Conservation (phyloP, 2,113 vertebrate genomes). For the Tenebrosternarchus preto region DNA sequence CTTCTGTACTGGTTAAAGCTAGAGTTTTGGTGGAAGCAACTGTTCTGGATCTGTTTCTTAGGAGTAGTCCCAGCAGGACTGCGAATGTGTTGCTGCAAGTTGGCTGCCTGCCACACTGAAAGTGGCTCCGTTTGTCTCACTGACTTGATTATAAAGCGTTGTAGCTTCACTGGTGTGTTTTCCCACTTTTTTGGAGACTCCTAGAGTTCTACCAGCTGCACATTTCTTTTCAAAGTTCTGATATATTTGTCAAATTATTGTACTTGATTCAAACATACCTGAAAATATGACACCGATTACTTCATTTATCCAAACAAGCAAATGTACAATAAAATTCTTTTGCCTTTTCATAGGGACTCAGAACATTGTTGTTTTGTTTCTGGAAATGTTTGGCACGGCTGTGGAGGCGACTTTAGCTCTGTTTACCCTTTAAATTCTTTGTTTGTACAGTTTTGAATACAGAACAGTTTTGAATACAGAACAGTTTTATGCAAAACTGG, state of each 20-base stretch:
- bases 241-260: neutral
- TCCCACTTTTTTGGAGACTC: neutral
- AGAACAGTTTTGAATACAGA: constrained; percentile 58
- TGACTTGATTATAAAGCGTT: neutral
- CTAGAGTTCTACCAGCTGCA: neutral
- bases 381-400: constrained; percentile 11
- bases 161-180: neutral
- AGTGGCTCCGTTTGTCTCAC: neutral
- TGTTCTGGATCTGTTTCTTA: neutral
- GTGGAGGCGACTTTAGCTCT: neutral
- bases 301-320: neutral
- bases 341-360: neutral
- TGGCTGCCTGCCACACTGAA: too few relatives aligned
- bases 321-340: neutral
- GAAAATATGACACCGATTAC: neutral
- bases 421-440: constrained; percentile 39
- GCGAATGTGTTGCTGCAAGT: too few relatives aligned
- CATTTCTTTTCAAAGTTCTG: neutral
- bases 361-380: neutral
- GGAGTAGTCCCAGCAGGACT: too few relatives aligned
- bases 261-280: neutral
- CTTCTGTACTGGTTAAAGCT: neutral
- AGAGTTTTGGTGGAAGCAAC: neutral
- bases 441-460: constrained; percentile 52
- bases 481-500: constrained; percentile 37